Evolutionary conservation across 1,140 invertebrate species (phyloP).

Genomic region (Sweltsa coloradensis): DNA sequence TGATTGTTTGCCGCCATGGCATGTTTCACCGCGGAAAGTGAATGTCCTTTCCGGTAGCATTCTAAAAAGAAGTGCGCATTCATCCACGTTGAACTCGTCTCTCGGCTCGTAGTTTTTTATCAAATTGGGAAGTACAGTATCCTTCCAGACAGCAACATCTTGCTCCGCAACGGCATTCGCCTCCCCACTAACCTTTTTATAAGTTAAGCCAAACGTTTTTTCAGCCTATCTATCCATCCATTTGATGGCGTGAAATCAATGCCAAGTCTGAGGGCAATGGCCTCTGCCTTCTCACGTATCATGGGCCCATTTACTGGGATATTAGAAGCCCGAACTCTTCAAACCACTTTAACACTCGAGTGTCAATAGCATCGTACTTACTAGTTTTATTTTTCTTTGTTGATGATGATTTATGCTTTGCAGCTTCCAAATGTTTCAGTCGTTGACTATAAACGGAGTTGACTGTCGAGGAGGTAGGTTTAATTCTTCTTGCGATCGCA

Average conservation of each 20-base stretch:
- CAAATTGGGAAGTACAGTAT: neutral
- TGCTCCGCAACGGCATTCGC: neutral
- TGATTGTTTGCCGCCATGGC: constrained; percentile 25
- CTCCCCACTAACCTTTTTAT: constrained; percentile 12
- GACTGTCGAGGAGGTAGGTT: no score
- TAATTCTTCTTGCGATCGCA: no score
- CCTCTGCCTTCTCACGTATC: constrained; percentile 23
- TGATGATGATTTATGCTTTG: no score
- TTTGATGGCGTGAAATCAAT: constrained; percentile 19
- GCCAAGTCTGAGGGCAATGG: constrained; percentile 21
- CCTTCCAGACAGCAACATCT: constrained; percentile 1
- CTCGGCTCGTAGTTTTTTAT: constrained; percentile 8
- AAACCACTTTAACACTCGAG: no score
- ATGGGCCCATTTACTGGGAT: constrained; percentile 23
- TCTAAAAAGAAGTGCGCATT: constrained; percentile 30
- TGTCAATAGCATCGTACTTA: no score
- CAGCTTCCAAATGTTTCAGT: no score
- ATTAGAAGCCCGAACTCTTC: constrained; percentile 22
- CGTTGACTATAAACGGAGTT: no score
- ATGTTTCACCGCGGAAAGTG: constrained; percentile 25
- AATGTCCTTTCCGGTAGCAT: constrained; percentile 24
- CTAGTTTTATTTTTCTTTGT: no score
- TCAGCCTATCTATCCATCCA: constrained; percentile 21
- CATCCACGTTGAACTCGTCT: constrained; percentile 30
- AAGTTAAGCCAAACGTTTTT: constrained; percentile 11